Percentiles rank a stretch among this genome's conserved stretches.
These are phyloP conservation scores for Malurus alboscapulatus DNA, from an alignment of 2,113 vertebrate species.

Conservation along the genomic window DNA sequence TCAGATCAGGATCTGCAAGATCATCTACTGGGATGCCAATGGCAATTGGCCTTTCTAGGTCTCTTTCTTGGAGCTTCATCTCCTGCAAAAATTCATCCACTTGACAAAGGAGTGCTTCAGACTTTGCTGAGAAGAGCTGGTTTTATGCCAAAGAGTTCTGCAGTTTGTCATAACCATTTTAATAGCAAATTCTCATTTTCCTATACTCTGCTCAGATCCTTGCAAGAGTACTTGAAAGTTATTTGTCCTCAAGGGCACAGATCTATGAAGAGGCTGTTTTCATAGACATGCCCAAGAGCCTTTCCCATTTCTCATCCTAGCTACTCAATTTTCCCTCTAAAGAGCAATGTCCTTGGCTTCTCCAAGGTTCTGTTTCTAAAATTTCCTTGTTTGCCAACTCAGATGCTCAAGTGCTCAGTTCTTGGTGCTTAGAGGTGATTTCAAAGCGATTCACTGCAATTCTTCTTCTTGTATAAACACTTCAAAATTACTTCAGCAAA, in stretches of 20 bases:
- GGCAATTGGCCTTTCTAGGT: not conserved
- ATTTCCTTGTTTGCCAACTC: conserved; percentile 14
- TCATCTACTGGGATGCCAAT: not conserved
- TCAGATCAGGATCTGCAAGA: not conserved
- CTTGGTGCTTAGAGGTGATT: not conserved
- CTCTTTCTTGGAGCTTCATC: not conserved
- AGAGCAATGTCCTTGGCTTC: conserved; percentile 5
- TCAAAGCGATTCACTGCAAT: not conserved
- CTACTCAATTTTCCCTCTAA: not conserved
- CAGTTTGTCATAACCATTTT: not conserved
- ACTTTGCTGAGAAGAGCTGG: not conserved
- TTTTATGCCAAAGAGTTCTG: not conserved
- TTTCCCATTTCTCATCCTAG: not conserved
- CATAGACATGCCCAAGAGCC: not conserved
- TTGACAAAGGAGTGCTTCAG: not conserved
- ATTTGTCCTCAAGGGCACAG: not conserved
- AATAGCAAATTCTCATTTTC: not conserved
- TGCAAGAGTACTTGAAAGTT: conserved; percentile 2
- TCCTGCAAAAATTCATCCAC: not conserved
- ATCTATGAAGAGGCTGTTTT: not conserved
- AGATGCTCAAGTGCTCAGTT: not conserved
- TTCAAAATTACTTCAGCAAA: conserved; percentile 26
- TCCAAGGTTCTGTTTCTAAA: not conserved
- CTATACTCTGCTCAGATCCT: not conserved
- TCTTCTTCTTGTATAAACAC: not conserved